phyloP scores from a whole-genome alignment of 2,888 invertebrate species.

The Leptinotarsa juncta region DNA sequence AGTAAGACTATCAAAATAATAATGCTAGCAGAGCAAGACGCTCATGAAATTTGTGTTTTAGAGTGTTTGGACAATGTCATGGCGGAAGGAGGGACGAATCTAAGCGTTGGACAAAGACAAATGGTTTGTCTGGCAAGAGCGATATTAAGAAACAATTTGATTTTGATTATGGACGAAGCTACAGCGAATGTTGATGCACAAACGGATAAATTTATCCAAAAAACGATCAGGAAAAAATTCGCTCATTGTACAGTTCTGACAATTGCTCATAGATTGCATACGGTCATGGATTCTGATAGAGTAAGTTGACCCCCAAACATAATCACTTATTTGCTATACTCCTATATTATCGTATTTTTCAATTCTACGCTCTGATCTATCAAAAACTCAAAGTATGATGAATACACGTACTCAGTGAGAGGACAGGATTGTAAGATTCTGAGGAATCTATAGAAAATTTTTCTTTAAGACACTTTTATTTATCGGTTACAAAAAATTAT shows the following conservation, averaged over 20 bases:
- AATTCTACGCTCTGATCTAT: too few relatives aligned
- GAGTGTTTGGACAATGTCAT: conserved; percentile 71
- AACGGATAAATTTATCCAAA: conserved; percentile 70
- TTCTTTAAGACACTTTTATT: too few relatives aligned
- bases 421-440: too few relatives aligned
- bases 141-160: conserved; percentile 77
- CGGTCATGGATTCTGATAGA: conserved; percentile 73
- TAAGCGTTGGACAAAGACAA: conserved; percentile 86
- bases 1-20: conserved; percentile 45
- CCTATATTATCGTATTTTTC: too few relatives aligned
- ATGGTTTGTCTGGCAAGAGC: conserved; percentile 84
- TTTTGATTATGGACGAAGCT: conserved; percentile 75
- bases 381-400: too few relatives aligned
- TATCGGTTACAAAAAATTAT: too few relatives aligned
- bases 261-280: conserved; percentile 76
- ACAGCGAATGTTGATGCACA: conserved; percentile 72
- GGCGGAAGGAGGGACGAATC: conserved; percentile 79
- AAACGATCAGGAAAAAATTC: conserved; percentile 70
- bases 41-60: conserved; percentile 26
- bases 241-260: conserved; percentile 70
- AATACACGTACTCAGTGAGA: too few relatives aligned
- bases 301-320: conserved; percentile 51
- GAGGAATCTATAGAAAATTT: too few relatives aligned
- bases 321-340: too few relatives aligned
- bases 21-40: too few relatives aligned